Base-by-base conservation (phyloP, 2,797 vertebrate species). In the Protosalanx chinensis region DNA sequence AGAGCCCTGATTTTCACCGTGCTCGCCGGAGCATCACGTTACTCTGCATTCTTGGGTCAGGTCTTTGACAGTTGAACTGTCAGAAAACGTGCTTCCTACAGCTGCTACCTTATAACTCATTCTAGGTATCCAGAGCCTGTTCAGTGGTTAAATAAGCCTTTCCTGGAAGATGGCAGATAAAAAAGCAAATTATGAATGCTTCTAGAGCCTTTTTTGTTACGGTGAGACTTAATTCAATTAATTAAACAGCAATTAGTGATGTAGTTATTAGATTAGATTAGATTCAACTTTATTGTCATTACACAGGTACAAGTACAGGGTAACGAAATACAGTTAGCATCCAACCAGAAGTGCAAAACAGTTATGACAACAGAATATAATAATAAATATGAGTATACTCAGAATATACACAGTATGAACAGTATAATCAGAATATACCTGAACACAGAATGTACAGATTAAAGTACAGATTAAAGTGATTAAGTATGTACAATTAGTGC, bases 21-120 rank as follows among this genome's bases (percentile, higher is more conserved):
- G 72, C 73, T 80, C 79, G 72, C 83, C 72, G 77, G 68, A 75
- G 65, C 3, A 64, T 88, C 70, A 33, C 61, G 72, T 87, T 82
- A 87, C 76, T 76, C 69, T 56, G 58, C 67, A 41, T 20, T 8
- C 33, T 65, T 58, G 29, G 74, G 69, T 76, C 72, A 71, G n/a
- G 32, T 73, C 41, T 53, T 57, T 29, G 66, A 15, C 66, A 56
- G 65, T 4, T 51, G 53, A 27, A 41, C 61, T 73, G 49, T 73
- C 74, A 67, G 71, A 74, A 29, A 32, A 13, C 63, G 18, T 16
- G 74, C 73, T 79, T 79, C 37, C 61, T 68, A 65, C 18, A 10
- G 18, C 66, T 56, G 51, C 67, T 32, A 61, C 64, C 67, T 23
- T 70, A 29, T 63, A 6, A 37, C 27, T 51, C 15, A 33, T 60